Conservation (phyloP, 2,797 vertebrate species). For the Columba guinea region DNA sequence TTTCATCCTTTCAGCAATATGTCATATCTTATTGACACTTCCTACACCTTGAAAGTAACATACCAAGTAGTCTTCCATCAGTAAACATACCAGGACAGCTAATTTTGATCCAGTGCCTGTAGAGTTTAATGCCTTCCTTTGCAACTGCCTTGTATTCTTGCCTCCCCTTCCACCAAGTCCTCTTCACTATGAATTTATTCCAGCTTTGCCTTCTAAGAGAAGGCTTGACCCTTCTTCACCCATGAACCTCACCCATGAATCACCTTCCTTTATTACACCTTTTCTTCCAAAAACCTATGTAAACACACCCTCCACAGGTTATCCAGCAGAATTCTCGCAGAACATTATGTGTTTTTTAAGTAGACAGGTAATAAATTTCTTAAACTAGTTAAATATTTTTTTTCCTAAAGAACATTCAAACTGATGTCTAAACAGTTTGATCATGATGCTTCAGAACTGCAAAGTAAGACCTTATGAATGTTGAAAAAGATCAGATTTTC, state of each 20-base stretch:
- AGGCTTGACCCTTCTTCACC: neutral
- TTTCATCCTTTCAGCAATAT: neutral
- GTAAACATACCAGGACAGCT: neutral
- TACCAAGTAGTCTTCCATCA: neutral
- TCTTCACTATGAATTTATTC: neutral
- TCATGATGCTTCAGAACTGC: neutral
- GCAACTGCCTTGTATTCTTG: neutral
- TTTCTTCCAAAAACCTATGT: neutral
- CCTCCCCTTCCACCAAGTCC: neutral
- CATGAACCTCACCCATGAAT: neutral
- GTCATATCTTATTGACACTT: neutral
- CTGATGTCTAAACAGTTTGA: neutral
- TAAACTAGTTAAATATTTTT: neutral
- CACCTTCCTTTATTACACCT: neutral
- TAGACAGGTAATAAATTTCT: neutral
- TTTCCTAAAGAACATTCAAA: fast-evolving
- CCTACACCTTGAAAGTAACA: neutral
- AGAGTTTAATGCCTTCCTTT: neutral
- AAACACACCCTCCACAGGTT: neutral
- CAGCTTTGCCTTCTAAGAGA: neutral
- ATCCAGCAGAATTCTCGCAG: neutral
- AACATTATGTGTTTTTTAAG: neutral
- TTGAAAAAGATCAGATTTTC: neutral
- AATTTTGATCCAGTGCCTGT: neutral
- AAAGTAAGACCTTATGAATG: neutral